These are phyloP conservation scores for Cepaea nemoralis DNA, from an alignment of 1,140 invertebrate species.

Conservation along the genomic window DNA sequence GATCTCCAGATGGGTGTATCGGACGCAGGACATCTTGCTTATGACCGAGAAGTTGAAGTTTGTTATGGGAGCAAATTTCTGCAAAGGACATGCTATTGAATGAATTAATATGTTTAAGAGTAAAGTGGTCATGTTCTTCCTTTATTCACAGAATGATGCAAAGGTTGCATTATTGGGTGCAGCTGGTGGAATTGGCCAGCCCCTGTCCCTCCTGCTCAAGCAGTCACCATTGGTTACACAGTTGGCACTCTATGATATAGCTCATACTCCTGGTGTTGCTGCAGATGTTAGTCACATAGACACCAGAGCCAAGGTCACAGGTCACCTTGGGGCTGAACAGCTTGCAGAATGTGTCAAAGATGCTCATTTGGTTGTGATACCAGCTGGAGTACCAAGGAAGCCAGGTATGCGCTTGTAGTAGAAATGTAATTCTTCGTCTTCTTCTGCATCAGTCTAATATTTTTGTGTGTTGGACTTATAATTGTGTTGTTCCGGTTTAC, in stretches of 20 bases:
- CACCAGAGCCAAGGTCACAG: conserved; percentile 85
- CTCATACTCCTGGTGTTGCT: conserved; percentile 95
- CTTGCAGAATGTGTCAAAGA: conserved; percentile 79
- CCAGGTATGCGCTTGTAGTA: conserved; percentile 79
- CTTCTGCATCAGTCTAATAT: no score
- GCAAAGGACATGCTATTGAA: no score
- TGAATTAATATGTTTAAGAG: no score
- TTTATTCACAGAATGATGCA: conserved; percentile 57
- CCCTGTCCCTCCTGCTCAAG: conserved; percentile 95
- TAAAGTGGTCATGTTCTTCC: no score
- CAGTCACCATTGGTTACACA: conserved; percentile 86
- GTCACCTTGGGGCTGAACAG: conserved; percentile 84
- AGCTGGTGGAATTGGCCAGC: conserved; percentile 97
- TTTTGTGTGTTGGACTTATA: no score
- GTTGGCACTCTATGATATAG: conserved; percentile 92
- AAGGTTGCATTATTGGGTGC: conserved; percentile 98
- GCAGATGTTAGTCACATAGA: conserved; percentile 98
- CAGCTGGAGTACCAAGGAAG: conserved; percentile 97
- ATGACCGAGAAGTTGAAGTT: no score
- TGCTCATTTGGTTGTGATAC: conserved; percentile 92
- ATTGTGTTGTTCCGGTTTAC: no score
- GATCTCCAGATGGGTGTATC: no score
- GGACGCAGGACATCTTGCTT: no score
- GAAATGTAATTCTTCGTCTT: no score
- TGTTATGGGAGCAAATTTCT: no score